A percentile compares a stretch with the other conserved stretches of the same genome.
Evolutionary conservation across 2,888 invertebrate genomes (phyloP).

Genomic region (Tineola bisselliella): DNA sequence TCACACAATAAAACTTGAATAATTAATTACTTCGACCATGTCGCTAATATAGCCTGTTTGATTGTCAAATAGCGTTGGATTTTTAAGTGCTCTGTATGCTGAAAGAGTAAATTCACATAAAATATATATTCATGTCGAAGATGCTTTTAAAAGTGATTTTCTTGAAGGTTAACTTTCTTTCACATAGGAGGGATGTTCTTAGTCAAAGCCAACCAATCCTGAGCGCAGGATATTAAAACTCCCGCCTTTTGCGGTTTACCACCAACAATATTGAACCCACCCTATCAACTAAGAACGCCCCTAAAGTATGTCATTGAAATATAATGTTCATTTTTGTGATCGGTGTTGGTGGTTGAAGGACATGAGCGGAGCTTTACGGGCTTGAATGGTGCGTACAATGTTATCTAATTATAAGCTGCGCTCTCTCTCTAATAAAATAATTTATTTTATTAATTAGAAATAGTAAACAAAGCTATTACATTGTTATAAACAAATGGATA

Average conservation of each 20-base stretch:
- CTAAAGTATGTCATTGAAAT: neutral
- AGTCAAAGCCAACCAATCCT: neutral
- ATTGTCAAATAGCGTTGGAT: no score
- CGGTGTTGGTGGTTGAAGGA: conserved; percentile 2
- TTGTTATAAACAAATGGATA: no score
- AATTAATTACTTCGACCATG: no score
- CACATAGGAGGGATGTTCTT: neutral
- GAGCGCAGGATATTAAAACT: neutral
- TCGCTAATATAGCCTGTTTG: no score
- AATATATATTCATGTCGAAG: neutral
- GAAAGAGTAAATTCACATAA: no score
- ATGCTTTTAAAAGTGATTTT: neutral
- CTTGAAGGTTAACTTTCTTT: neutral
- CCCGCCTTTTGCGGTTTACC: conserved; percentile 10
- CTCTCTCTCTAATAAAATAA: no score
- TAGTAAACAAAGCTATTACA: no score
- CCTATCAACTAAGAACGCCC: neutral
- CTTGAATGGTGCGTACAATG: neutral
- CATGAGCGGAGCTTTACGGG: neutral
- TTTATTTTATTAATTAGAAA: no score
- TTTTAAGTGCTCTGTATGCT: no score
- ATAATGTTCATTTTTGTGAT: neutral
- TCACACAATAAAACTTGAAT: no score
- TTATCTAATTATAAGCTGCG: no score
- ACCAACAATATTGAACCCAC: neutral